A percentile compares a stretch with the other conserved stretches of the same genome.
These are phyloP conservation scores for Arge pagana DNA, from an alignment of 2,888 invertebrate species.

Conservation along the genomic window DNA sequence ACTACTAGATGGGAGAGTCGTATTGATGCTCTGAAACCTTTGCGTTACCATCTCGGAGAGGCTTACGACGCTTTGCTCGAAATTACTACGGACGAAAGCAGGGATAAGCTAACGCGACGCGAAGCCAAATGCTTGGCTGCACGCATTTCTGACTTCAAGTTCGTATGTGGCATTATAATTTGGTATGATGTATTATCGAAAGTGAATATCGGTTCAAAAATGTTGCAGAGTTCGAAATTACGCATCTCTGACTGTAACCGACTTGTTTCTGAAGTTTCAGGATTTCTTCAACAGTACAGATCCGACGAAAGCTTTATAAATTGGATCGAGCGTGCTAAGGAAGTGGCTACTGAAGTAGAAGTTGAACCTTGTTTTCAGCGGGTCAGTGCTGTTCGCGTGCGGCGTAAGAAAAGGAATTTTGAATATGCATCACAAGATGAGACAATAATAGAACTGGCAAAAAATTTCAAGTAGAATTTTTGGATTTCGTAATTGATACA, in stretches of 20 bases:
- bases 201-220: slow-evolving; percentile 8
- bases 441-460: neutral
- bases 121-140: slow-evolving; percentile 17
- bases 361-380: slow-evolving; percentile 19
- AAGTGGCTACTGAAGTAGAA: slow-evolving; percentile 16
- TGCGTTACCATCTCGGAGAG: slow-evolving; percentile 27
- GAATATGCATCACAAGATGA: slow-evolving; percentile 21
- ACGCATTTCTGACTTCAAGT: slow-evolving; percentile 15
- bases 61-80: slow-evolving; percentile 29
- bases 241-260: slow-evolving; percentile 6
- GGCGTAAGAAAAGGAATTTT: slow-evolving; percentile 20
- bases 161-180: slow-evolving; percentile 12
- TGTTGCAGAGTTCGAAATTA: slow-evolving; percentile 8
- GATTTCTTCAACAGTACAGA: slow-evolving; percentile 16
- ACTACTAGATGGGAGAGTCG: slow-evolving; percentile 33
- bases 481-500: slow-evolving; percentile 27
- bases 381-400: slow-evolving; percentile 15
- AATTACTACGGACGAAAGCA: slow-evolving; percentile 22
- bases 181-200: slow-evolving; percentile 8
- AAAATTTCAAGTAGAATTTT: slow-evolving; percentile 26
- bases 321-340: slow-evolving; percentile 12
- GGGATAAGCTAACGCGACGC: slow-evolving; percentile 5
- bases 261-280: neutral
- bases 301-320: slow-evolving; percentile 13
- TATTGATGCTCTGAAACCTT: slow-evolving; percentile 32